A percentile compares a stretch with the other conserved stretches of the same genome.
Evolutionary conservation across 2,797 vertebrate genomes (phyloP).

Genomic region (Lagocephalus sceleratus): DNA sequence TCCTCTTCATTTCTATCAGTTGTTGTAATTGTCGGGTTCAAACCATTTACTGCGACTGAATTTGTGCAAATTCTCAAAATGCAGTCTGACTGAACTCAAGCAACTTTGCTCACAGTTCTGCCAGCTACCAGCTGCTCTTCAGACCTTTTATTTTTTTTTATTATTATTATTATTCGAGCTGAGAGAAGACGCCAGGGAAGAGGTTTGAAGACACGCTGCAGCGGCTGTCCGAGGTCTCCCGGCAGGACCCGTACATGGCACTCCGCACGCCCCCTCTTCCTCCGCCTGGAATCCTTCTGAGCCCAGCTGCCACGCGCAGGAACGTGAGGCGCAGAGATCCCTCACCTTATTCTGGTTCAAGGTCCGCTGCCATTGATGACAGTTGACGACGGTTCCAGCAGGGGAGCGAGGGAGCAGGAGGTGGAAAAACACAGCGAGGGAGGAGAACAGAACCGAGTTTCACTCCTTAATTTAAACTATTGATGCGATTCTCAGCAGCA

Average conservation of each 20-base stretch:
- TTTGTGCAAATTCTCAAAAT: background rate
- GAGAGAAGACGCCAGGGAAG: constrained; percentile 50
- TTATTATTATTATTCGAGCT: constrained; percentile 36
- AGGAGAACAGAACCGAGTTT: constrained; percentile 2
- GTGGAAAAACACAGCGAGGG: background rate
- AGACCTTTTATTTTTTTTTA: no score
- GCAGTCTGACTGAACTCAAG: background rate
- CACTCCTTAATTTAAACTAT: constrained; percentile 27
- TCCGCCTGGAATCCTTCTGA: constrained; percentile 26
- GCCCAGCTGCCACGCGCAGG: constrained; percentile 24
- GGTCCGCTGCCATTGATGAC: constrained; percentile 75
- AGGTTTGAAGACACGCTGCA: constrained; percentile 60
- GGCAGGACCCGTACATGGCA: constrained; percentile 48
- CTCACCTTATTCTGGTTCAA: constrained; percentile 77
- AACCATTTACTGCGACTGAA: background rate
- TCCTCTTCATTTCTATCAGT: no score
- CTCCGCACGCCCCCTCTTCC: constrained; percentile 26
- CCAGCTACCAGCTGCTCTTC: constrained; percentile 29
- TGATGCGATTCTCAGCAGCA: constrained; percentile 4
- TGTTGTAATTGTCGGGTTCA: no score
- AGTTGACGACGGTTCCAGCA: constrained; percentile 70
- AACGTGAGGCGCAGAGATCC: constrained; percentile 58
- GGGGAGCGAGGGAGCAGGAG: constrained; percentile 40
- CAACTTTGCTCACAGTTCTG: background rate
- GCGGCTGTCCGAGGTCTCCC: constrained; percentile 61